A percentile compares a stretch with the other conserved stretches of the same genome.
These are phyloP conservation scores for Spea bombifrons DNA, from an alignment of 2,113 vertebrate genomes.

Conservation along the genomic window DNA sequence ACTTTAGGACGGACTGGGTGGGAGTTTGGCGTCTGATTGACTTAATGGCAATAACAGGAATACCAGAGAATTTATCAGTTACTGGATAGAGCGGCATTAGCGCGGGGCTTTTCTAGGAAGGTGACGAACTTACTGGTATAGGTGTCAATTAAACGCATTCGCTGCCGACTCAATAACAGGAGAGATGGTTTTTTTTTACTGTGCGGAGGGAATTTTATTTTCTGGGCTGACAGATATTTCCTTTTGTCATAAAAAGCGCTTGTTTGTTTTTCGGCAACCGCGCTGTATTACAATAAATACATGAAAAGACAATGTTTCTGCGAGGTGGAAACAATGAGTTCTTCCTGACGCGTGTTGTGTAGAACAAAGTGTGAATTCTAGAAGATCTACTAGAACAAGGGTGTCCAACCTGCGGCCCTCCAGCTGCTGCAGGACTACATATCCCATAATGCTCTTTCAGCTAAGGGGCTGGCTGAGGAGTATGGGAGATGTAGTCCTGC, in stretches of 20 bases:
- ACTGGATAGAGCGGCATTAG: neutral
- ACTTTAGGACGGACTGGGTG: too few species aligned
- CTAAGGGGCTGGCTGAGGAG: too few species aligned
- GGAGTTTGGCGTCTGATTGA: too few species aligned
- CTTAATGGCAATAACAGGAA: neutral
- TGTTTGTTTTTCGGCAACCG: conserved; percentile 11
- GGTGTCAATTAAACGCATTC: conserved; percentile 1
- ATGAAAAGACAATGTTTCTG: conserved; percentile 18
- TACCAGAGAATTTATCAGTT: neutral
- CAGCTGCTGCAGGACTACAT: too few species aligned
- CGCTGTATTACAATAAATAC: conserved; percentile 9
- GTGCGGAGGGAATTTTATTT: conserved; percentile 6
- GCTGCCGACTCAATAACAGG: conserved; percentile 9
- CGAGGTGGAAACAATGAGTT: neutral
- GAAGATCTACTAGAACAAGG: neutral
- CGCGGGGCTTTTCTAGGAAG: neutral
- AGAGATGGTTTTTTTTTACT: conserved; percentile 7
- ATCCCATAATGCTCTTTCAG: too few species aligned
- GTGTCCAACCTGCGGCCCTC: too few species aligned
- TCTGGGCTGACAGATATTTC: conserved; percentile 19
- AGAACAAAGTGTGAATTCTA: neutral
- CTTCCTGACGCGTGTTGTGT: too few species aligned
- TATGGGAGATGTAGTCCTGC: too few species aligned
- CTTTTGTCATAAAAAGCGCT: conserved; percentile 19
- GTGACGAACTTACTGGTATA: neutral